Percentiles rank a stretch among this genome's conserved stretches.
These are phyloP conservation scores for Junonia oenone DNA, from an alignment of 2,888 invertebrate genomes.

Conservation along the genomic window DNA sequence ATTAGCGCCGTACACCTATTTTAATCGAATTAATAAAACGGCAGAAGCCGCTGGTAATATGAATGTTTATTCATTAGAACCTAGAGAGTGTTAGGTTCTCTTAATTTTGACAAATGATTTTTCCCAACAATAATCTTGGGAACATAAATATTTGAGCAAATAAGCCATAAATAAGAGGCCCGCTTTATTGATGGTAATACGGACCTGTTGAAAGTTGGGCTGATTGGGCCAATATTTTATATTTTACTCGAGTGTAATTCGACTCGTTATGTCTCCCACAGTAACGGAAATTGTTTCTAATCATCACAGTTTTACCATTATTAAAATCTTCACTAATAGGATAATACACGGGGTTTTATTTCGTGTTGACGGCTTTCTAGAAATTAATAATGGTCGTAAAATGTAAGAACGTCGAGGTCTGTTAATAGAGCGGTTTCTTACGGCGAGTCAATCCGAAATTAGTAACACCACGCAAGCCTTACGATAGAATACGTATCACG, in stretches of 20 bases:
- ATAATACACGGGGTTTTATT: not conserved
- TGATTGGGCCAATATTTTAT: constrained; percentile 15
- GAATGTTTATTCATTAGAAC: constrained; percentile 15
- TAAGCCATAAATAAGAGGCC: constrained; percentile 9
- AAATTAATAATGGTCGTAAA: not conserved
- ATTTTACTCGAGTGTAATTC: not conserved
- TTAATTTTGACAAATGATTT: constrained; percentile 24
- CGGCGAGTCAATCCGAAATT: too few species aligned
- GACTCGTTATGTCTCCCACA: constrained; percentile 6
- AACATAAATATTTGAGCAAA: constrained; percentile 20
- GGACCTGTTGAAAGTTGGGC: not conserved
- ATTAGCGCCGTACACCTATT: constrained; percentile 18
- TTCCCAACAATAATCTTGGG: constrained; percentile 9
- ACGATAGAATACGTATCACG: too few species aligned
- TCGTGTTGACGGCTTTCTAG: not conserved
- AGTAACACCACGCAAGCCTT: too few species aligned
- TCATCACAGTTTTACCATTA: not conserved
- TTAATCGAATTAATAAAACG: constrained; percentile 20
- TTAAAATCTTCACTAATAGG: not conserved
- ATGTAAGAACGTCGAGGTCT: not conserved
- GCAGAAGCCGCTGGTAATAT: constrained; percentile 18
- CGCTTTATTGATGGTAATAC: constrained; percentile 9
- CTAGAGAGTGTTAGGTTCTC: constrained; percentile 3
- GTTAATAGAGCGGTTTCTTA: not conserved
- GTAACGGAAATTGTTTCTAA: constrained; percentile 3